Percentiles rank a stretch among this genome's conserved stretches.
Evolutionary conservation across 2,113 vertebrate species (phyloP).

Genomic region (Aramus guarauna): DNA sequence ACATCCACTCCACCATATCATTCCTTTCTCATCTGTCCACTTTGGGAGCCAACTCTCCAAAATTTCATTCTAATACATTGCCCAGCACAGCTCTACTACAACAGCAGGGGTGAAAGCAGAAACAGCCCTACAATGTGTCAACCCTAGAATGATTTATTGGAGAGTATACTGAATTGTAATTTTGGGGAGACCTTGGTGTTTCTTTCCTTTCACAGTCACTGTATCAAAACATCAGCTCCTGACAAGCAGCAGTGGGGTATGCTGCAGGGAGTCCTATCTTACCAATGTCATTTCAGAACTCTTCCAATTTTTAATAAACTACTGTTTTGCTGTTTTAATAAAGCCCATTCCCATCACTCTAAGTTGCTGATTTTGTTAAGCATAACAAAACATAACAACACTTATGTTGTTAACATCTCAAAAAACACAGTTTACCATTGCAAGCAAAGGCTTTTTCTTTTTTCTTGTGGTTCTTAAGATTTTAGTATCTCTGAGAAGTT

Average conservation of each 20-base stretch:
- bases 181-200: neutral
- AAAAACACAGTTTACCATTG: neutral
- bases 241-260: neutral
- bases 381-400: neutral
- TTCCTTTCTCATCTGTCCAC: neutral
- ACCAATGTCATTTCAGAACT: neutral
- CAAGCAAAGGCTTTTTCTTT: neutral
- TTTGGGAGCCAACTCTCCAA: neutral
- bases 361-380: neutral
- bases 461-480: neutral
- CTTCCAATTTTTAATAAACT: neutral
- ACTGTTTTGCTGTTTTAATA: neutral
- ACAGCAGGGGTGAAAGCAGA: neutral
- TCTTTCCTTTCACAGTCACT: neutral
- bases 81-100: neutral
- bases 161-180: neutral
- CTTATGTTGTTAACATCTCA: neutral
- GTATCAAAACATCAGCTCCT: neutral
- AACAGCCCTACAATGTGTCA: neutral
- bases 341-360: neutral
- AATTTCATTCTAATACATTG: neutral
- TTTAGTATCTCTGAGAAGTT: neutral
- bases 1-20: neutral
- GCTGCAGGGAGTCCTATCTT: neutral
- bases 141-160: neutral